These are phyloP conservation scores for Helicorthomorpha holstii DNA, from an alignment of 1,140 invertebrate species.

Conservation along the genomic window DNA sequence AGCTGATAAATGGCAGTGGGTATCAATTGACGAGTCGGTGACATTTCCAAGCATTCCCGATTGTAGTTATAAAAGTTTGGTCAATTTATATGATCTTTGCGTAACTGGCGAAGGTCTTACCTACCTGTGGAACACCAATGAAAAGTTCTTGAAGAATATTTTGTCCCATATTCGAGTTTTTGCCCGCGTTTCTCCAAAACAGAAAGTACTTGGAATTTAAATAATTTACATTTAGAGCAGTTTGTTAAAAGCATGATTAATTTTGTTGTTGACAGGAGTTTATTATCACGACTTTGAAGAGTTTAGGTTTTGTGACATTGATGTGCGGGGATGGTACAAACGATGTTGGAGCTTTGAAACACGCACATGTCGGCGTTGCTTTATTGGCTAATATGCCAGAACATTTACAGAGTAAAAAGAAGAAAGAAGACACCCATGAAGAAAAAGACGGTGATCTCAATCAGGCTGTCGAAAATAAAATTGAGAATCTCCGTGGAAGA, in stretches of 20 bases:
- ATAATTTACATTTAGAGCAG: slow-evolving; percentile 1
- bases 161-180: slow-evolving; percentile 76
- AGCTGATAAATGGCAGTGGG: slow-evolving; percentile 46
- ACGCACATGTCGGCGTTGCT: slow-evolving; percentile 88
- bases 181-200: slow-evolving; percentile 87
- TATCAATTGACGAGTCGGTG: slow-evolving; percentile 56
- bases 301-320: slow-evolving; percentile 69
- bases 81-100: slow-evolving; percentile 67
- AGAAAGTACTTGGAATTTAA: slow-evolving; percentile 39
- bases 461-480: slow-evolving; percentile 3
- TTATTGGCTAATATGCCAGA: slow-evolving; percentile 75
- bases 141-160: slow-evolving; percentile 46
- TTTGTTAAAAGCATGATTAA: slow-evolving; percentile 4
- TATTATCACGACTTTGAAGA: slow-evolving; percentile 75
- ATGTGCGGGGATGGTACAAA: slow-evolving; percentile 99
- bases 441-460: background rate
- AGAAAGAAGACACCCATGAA: slow-evolving; percentile 17
- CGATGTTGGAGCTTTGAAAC: slow-evolving; percentile 99
- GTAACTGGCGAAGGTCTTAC: slow-evolving; percentile 67
- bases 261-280: slow-evolving; percentile 41
- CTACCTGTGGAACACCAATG: slow-evolving; percentile 46
- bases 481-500: slow-evolving; percentile 15
- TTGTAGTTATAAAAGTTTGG: slow-evolving; percentile 31
- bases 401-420: slow-evolving; percentile 26
- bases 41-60: slow-evolving; percentile 34